These are phyloP conservation scores for Bombus picipes DNA, from an alignment of 1,140 invertebrate genomes.

Conservation along the genomic window DNA sequence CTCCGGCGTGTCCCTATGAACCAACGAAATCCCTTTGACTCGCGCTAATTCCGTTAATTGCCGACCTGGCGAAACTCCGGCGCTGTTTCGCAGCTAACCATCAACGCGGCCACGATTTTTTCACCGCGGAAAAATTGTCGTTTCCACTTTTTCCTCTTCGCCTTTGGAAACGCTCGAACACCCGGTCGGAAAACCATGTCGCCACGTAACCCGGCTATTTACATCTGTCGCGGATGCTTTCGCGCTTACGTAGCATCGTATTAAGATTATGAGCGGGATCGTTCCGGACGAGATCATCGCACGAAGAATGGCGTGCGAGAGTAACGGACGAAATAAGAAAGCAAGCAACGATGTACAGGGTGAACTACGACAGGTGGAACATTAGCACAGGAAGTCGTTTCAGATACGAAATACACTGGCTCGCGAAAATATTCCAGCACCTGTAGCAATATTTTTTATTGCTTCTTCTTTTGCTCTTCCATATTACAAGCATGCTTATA, in stretches of 20 bases:
- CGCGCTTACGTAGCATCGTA: neutral
- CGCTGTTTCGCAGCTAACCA: neutral
- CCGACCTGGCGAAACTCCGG: constrained; percentile 24
- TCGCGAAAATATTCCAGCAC: too few species aligned
- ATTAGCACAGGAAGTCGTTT: too few species aligned
- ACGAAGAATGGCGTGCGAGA: neutral
- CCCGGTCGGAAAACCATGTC: neutral
- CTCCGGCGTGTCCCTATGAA: too few species aligned
- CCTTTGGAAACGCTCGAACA: neutral
- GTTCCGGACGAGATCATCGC: too few species aligned
- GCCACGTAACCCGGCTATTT: neutral
- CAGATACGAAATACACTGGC: too few species aligned
- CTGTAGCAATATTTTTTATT: too few species aligned
- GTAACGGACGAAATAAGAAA: neutral
- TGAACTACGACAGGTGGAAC: too few species aligned
- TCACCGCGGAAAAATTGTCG: constrained; percentile 19
- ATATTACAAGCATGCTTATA: too few species aligned
- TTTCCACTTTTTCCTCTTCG: neutral
- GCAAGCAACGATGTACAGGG: too few species aligned
- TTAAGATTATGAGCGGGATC: neutral
- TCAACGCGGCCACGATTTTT: constrained; percentile 34
- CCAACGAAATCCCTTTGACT: constrained; percentile 55
- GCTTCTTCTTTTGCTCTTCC: too few species aligned
- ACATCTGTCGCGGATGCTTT: neutral
- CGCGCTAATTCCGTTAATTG: constrained; percentile 63